Evolutionary conservation across 2,888 invertebrate genomes (phyloP).

Genomic region (Harpalus rufipes): DNA sequence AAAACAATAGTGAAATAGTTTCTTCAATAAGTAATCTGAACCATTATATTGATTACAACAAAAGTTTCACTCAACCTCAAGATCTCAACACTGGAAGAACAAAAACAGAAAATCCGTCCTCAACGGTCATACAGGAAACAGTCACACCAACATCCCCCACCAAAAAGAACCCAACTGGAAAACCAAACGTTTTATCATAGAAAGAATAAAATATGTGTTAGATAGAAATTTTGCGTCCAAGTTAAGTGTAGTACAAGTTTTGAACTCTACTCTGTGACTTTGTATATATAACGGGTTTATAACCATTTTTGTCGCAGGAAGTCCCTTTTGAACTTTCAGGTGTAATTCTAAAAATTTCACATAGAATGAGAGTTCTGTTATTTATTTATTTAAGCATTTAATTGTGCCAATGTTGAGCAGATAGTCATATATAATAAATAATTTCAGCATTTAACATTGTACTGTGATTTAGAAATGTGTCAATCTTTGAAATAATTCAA

Average conservation of each 20-base stretch:
- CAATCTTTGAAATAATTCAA: constrained; percentile 50
- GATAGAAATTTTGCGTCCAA: constrained; percentile 48
- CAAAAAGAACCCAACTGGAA: constrained; percentile 51
- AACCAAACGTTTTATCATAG: constrained; percentile 60
- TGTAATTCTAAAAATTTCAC: constrained; percentile 39
- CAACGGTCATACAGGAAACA: constrained; percentile 25
- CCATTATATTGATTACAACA: constrained; percentile 37
- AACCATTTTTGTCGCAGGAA: background rate
- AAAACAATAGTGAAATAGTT: constrained; percentile 58
- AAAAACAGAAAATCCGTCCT: constrained; percentile 59
- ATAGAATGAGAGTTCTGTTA: constrained; percentile 30
- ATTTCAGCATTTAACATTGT: constrained; percentile 63
- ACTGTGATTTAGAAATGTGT: constrained; percentile 65
- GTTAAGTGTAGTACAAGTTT: constrained; percentile 56
- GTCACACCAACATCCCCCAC: constrained; percentile 17
- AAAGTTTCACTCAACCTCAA: constrained; percentile 25
- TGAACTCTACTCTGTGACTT: constrained; percentile 42
- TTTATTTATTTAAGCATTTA: constrained; percentile 64
- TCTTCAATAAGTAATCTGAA: constrained; percentile 42
- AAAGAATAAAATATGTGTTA: constrained; percentile 42
- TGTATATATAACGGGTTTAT: constrained; percentile 11
- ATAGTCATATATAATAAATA: constrained; percentile 60
- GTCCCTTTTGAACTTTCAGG: constrained; percentile 10
- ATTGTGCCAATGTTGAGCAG: constrained; percentile 62
- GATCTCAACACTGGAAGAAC: constrained; percentile 23